Evolutionary conservation across 2,888 invertebrate genomes (phyloP).

Genomic region (Hirtodrosophila confusa): DNA sequence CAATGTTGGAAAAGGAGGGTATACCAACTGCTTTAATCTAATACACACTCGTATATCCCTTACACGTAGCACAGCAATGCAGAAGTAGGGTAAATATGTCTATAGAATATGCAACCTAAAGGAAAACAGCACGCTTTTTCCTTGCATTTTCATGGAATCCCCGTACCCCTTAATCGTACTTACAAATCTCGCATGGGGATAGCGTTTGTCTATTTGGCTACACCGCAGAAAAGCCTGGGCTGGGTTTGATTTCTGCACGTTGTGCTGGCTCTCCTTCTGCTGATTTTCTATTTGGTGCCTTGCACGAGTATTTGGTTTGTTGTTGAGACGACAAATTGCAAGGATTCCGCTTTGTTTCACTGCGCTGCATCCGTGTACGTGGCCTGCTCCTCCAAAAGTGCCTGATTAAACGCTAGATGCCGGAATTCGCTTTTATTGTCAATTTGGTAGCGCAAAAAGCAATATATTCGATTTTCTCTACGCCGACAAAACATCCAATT

Average conservation of each 20-base stretch:
- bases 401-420: conserved; percentile 56
- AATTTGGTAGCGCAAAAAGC: conserved; percentile 15
- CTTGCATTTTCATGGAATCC: not conserved
- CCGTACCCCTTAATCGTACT: conserved; percentile 8
- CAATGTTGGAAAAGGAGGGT: no score
- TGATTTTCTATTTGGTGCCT: conserved; percentile 59
- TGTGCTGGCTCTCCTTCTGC: conserved; percentile 33
- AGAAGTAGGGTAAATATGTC: no score
- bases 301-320: conserved; percentile 47
- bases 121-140: not conserved
- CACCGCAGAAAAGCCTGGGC: conserved; percentile 38
- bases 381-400: conserved; percentile 27
- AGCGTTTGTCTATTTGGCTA: conserved; percentile 53
- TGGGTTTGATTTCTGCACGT: conserved; percentile 56
- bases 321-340: conserved; percentile 74
- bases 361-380: conserved; percentile 55
- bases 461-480: conserved; percentile 34
- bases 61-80: no score
- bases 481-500: conserved; percentile 26
- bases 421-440: conserved; percentile 25
- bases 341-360: conserved; percentile 54
- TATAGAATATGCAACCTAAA: not conserved
- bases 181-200: conserved; percentile 57
- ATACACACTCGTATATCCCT: no score
- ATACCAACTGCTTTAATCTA: no score